phyloP scores from a whole-genome alignment of 2,888 invertebrate species.

The Lepidonotus clava region DNA sequence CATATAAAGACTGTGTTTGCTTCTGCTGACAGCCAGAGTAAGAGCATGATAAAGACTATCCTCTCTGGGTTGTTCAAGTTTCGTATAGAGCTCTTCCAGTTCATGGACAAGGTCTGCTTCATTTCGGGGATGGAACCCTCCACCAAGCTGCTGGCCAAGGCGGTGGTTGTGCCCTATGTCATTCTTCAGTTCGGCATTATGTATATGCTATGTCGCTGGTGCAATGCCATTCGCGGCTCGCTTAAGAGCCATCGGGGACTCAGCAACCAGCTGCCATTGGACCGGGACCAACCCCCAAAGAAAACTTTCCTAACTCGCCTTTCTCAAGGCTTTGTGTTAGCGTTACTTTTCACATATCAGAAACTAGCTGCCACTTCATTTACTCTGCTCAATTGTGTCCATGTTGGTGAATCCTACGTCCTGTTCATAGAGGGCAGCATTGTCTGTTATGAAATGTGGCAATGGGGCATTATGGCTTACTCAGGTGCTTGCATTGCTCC shows the following conservation, averaged over 20 bases:
- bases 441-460: constrained; percentile 64
- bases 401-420: constrained; percentile 61
- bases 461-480: constrained; percentile 66
- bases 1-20: constrained; percentile 59
- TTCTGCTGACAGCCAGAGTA: constrained; percentile 45
- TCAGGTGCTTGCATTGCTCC: constrained; percentile 64
- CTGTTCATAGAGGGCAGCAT: constrained; percentile 65
- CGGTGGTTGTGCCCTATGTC: constrained; percentile 61
- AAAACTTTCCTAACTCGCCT: constrained; percentile 60
- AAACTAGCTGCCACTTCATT: constrained; percentile 65
- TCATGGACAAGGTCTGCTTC: constrained; percentile 63
- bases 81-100: constrained; percentile 61
- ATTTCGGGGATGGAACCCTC: constrained; percentile 58
- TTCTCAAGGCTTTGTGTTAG: constrained; percentile 64
- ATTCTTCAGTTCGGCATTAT: constrained; percentile 60
- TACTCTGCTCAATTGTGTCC: constrained; percentile 65
- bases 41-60: constrained; percentile 55
- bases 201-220: constrained; percentile 56
- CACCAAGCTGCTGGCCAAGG: constrained; percentile 59
- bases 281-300: neutral
- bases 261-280: constrained; percentile 5
- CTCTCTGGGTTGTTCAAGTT: constrained; percentile 64
- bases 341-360: constrained; percentile 66
- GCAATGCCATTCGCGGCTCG: constrained; percentile 31
- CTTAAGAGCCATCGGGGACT: neutral